Base-by-base conservation (phyloP, 2,888 invertebrate genomes). In the Hypselothyrea guttata region DNA sequence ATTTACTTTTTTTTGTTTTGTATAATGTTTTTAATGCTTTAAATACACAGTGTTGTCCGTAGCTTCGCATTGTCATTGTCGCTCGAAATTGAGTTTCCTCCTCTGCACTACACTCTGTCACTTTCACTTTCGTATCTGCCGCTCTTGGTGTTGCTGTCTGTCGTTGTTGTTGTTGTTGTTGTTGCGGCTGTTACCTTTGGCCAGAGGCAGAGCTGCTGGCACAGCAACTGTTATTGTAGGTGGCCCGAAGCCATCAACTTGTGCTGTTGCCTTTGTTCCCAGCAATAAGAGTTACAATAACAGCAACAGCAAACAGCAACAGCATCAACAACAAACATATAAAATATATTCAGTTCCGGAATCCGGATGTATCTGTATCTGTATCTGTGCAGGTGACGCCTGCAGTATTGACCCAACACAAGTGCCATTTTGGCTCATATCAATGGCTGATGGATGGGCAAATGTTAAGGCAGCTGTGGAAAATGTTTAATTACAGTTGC, bases 11-110 rank as follows among this genome's bases (percentile, higher is more conserved):
- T 37, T 49, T 30, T 57, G 61, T 65, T 55, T 56, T 38, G 41
- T 66, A 48, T 70, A 67, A 58, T 70, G 66, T 44, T 49, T 69
- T 79, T 85, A 76, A 81, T 79, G 71, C 71, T 35, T 84, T 84
- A 73, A 76, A 70, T 76, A 84, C 61, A 83, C 77, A 69, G 37
- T 40, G 48, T 57, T 75, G 58, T 66, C 42, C 57, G 62, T 38
- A 40, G 60, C 56, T 47, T 62, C 68, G 62, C 85, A 83, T 85
- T 85, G 81, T 85, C 81, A 81, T 73, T 85, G 85, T 69, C 84
- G 63, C 63, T 69, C 57, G 69, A 66, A 52, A 48, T 71, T 71
- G 51, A 71, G 79, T 72, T 75, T 79, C 81, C 66, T 83, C 49
- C 81, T 59, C 64, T 37, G 48, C 51, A 63, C 64, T 61, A 51